Evolutionary conservation across 2,797 vertebrate genomes (phyloP).

Genomic region (Fratercula arctica): DNA sequence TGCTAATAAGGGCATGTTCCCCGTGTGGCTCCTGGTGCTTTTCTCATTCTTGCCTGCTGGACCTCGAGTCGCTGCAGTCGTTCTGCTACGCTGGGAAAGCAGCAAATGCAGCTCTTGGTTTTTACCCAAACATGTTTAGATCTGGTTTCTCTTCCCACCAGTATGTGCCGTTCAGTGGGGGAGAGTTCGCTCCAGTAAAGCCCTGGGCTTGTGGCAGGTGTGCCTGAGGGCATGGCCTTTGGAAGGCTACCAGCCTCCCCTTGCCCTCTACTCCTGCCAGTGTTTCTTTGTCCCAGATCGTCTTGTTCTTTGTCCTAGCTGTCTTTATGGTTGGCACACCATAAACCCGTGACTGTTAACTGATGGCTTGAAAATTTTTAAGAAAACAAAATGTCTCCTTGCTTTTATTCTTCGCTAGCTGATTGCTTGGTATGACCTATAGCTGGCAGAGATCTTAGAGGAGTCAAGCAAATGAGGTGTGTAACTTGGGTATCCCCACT

Average conservation of each 20-base stretch:
- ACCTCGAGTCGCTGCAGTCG: not conserved
- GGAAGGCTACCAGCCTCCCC: not conserved
- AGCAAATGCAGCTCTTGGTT: not conserved
- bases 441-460: not conserved
- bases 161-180: not conserved
- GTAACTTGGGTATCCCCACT: not conserved
- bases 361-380: not conserved
- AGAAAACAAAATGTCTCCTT: not conserved
- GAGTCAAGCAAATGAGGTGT: not conserved
- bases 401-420: not conserved
- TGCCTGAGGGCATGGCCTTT: not conserved
- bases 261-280: not conserved
- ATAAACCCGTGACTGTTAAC: not conserved
- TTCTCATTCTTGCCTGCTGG: not conserved
- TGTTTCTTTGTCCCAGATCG: not conserved
- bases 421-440: not conserved
- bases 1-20: not conserved
- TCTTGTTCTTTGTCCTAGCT: constrained; percentile 8
- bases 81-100: not conserved
- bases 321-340: not conserved
- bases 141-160: constrained; percentile 7
- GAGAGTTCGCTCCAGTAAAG: not conserved
- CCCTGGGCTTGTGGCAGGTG: not conserved
- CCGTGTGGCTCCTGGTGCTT: not conserved
- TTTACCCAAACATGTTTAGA: not conserved